phyloP scores from a whole-genome alignment of 2,888 invertebrate genomes.

The Rhamnusium bicolor region DNA sequence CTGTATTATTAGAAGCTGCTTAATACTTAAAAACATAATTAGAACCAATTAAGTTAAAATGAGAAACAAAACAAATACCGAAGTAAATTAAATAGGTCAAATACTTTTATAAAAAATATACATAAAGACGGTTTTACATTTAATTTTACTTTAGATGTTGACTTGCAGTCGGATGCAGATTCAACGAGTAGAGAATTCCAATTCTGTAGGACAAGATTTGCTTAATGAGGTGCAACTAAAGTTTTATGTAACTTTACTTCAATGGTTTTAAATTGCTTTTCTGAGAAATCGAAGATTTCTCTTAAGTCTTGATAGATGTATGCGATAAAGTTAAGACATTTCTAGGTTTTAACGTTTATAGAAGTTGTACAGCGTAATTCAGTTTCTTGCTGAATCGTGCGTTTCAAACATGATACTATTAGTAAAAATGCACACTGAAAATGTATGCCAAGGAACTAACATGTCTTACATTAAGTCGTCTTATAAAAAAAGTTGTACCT shows the following conservation, averaged over 20 bases:
- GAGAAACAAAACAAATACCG: too few relatives aligned
- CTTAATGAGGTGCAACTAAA: conserved; percentile 27
- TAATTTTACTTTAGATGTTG: not conserved
- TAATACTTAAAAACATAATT: too few relatives aligned
- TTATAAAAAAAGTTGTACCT: conserved; percentile 2
- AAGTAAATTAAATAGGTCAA: too few relatives aligned
- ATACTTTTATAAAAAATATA: not conserved
- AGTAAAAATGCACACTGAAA: conserved; percentile 41
- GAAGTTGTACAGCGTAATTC: conserved; percentile 45
- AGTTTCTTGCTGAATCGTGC: conserved; percentile 47
- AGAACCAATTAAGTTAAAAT: too few relatives aligned
- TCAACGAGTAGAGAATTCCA: not conserved
- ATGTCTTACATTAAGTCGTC: not conserved
- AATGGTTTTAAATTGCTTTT: conserved; percentile 8
- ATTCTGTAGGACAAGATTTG: conserved; percentile 10
- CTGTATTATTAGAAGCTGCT: too few relatives aligned
- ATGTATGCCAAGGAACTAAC: conserved; percentile 45
- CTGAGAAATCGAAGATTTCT: conserved; percentile 22
- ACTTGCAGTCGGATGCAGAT: not conserved
- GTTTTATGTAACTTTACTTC: conserved; percentile 18
- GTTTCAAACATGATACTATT: conserved; percentile 41
- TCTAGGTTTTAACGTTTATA: conserved; percentile 46
- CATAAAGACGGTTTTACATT: not conserved
- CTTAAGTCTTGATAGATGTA: conserved; percentile 39
- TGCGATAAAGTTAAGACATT: conserved; percentile 46